Conservation (phyloP, 2,797 vertebrate species). For the Lophotriccus pileatus region DNA sequence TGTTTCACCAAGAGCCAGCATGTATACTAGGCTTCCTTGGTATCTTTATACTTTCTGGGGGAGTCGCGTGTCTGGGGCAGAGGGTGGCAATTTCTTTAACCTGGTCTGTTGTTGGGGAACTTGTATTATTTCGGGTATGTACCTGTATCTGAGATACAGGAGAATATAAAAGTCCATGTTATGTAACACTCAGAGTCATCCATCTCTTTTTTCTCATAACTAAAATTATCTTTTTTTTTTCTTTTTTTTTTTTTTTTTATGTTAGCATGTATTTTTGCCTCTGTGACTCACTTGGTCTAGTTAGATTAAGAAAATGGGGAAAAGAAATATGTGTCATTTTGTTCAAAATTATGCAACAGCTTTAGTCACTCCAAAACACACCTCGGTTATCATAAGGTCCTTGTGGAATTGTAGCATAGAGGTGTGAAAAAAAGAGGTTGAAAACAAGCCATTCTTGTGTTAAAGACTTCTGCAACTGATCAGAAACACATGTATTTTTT, state of each 20-base stretch:
- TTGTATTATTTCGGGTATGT: neutral
- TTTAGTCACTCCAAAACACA: neutral
- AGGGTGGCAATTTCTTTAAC: neutral
- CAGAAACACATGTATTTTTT: neutral
- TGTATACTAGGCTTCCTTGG: neutral
- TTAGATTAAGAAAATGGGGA: neutral
- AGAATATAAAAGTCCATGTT: neutral
- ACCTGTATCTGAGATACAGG: neutral
- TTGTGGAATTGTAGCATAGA: neutral
- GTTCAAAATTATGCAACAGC: neutral
- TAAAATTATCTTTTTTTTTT: neutral
- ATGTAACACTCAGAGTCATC: neutral
- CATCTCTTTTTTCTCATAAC: neutral
- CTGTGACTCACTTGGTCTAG: slow-evolving; percentile 22
- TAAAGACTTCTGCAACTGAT: neutral
- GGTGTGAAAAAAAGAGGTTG: neutral
- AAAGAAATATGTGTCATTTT: neutral
- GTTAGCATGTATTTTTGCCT: neutral
- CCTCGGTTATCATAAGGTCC: neutral
- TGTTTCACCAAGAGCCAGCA: neutral
- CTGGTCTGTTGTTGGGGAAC: neutral
- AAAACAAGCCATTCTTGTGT: neutral
- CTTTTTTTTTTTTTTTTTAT: neutral
- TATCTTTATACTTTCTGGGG: neutral
- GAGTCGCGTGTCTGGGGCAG: neutral